Percentiles rank a stretch among this genome's conserved stretches.
These are phyloP conservation scores for Oenanthe melanoleuca DNA, from an alignment of 2,113 vertebrate genomes.

Conservation along the genomic window DNA sequence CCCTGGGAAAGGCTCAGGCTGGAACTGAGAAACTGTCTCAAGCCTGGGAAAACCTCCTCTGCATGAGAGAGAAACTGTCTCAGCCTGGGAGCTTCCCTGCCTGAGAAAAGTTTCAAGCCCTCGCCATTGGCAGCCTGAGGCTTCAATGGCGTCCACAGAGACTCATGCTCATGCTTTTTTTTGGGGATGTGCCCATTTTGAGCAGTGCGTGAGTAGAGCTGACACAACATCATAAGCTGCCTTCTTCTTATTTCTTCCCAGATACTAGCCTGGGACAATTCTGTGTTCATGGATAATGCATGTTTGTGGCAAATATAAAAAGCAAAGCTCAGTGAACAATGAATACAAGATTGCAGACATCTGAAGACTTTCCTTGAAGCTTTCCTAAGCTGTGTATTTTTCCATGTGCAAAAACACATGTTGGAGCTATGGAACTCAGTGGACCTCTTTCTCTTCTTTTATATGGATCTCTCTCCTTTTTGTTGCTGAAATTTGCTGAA, in stretches of 20 bases:
- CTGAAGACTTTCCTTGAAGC: background rate
- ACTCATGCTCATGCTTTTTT: background rate
- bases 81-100: too few species aligned
- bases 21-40: too few species aligned
- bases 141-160: too few species aligned
- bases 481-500: background rate
- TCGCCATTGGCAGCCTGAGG: too few species aligned
- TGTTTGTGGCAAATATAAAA: background rate
- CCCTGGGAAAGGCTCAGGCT: too few species aligned
- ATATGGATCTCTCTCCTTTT: background rate
- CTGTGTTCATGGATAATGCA: background rate
- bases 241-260: background rate
- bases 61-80: too few species aligned
- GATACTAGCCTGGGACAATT: background rate
- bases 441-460: background rate
- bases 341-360: background rate
- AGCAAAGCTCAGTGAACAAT: background rate
- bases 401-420: background rate
- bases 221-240: background rate
- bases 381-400: background rate
- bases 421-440: background rate
- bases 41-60: too few species aligned
- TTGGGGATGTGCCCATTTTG: background rate
- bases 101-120: too few species aligned
- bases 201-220: background rate